Evolutionary conservation across 30 jellyfish, hydroid and myxozoan species (phyloP).

Genomic region (Hydractinia symbiolongicarpus): DNA sequence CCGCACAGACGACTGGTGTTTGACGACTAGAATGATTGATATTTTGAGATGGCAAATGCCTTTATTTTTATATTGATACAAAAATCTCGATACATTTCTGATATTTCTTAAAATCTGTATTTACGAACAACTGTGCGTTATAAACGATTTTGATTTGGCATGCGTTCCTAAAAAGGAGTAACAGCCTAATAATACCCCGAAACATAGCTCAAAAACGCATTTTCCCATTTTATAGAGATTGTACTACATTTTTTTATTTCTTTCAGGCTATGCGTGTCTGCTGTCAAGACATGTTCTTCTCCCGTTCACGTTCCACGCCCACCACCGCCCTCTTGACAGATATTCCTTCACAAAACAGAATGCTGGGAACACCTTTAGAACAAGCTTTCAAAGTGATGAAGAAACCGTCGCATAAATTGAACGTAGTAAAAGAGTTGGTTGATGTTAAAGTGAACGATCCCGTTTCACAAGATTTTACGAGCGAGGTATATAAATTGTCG

Average conservation of each 20-base stretch:
- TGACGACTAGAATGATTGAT: no score
- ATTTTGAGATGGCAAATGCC: no score
- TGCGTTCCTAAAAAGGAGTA: no score
- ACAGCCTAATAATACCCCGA: no score
- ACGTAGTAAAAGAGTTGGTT: constrained; percentile 72
- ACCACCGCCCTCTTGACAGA: constrained; percentile 40
- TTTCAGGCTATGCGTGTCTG: constrained; percentile 88
- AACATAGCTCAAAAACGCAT: no score
- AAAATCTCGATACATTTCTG: no score
- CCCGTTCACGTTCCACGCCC: constrained; percentile 77
- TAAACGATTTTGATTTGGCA: no score
- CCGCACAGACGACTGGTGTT: no score
- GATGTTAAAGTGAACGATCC: constrained; percentile 71
- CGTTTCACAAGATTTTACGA: constrained; percentile 64
- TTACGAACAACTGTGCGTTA: no score
- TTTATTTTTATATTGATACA: no score
- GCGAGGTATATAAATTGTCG: constrained; percentile 51
- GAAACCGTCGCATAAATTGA: constrained; percentile 60
- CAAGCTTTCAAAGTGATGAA: constrained; percentile 58
- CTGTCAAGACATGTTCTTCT: constrained; percentile 96
- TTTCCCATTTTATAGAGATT: no score
- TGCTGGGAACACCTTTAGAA: constrained; percentile 55
- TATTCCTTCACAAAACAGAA: constrained; percentile 14
- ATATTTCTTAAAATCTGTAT: no score
- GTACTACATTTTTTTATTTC: neutral